Evolutionary conservation across 2,113 vertebrate genomes (phyloP).

Genomic region (Hippopotamus amphibius): DNA sequence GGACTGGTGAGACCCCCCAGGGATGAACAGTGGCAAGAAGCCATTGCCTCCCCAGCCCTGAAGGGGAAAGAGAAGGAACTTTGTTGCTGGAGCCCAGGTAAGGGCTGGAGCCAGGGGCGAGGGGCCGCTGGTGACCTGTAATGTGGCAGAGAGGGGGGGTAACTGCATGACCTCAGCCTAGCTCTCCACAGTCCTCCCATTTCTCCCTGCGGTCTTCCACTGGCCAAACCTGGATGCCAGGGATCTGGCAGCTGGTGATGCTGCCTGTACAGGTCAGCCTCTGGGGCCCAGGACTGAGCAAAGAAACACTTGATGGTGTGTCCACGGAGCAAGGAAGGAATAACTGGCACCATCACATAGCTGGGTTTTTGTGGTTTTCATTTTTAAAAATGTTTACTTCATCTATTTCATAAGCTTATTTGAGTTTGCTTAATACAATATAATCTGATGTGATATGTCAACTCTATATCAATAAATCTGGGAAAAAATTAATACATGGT

Average conservation of each 20-base stretch:
- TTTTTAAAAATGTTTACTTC: neutral
- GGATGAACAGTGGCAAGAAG: neutral
- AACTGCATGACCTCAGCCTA: neutral
- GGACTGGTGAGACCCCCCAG: neutral
- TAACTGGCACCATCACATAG: neutral
- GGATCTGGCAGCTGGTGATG: accelerated
- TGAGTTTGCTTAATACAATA: neutral
- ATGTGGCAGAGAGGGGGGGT: neutral
- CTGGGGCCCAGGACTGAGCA: neutral
- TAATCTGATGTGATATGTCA: neutral
- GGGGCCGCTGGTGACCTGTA: neutral
- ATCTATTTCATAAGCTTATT: neutral
- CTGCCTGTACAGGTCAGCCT: neutral
- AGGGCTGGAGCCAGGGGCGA: neutral
- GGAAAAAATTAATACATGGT: neutral
- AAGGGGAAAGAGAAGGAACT: neutral
- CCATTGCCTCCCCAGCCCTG: neutral
- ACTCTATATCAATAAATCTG: neutral
- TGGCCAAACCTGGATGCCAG: neutral
- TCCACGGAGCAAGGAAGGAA: neutral
- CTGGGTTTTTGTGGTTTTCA: neutral
- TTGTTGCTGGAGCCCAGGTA: neutral
- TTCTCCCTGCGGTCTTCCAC: neutral
- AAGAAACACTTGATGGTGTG: no score
- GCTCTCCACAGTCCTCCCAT: neutral